Evolutionary conservation across 2,797 vertebrate genomes (phyloP).

Genomic region (Chelon auratus): DNA sequence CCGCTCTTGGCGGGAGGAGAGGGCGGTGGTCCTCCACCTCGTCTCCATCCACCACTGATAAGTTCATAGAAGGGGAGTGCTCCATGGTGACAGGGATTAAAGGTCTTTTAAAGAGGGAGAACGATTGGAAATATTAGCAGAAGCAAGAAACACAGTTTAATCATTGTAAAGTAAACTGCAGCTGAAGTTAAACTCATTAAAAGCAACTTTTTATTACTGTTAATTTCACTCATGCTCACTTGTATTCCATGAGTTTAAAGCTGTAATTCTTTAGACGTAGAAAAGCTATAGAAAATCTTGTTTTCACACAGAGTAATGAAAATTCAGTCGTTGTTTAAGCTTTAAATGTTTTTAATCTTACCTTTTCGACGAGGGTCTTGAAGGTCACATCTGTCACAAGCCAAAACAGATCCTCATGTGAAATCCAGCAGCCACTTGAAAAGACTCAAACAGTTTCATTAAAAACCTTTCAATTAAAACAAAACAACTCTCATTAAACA

Average conservation of each 20-base stretch:
- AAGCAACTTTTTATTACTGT: background rate
- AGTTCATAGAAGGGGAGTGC: constrained; percentile 72
- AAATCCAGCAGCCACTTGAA: constrained; percentile 24
- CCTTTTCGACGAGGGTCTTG: constrained; percentile 42
- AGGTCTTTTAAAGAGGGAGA: constrained; percentile 32
- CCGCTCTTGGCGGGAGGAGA: constrained; percentile 65
- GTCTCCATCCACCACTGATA: constrained; percentile 68
- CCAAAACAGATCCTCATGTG: constrained; percentile 20
- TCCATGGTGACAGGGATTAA: constrained; percentile 64
- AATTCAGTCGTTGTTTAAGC: background rate
- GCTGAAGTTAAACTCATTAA: background rate
- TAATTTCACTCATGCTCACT: background rate
- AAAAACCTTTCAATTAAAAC: background rate
- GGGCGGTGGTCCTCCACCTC: constrained; percentile 74
- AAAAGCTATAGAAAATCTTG: background rate
- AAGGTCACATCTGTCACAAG: constrained; percentile 47
- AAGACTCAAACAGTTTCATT: background rate
- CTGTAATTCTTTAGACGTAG: background rate
- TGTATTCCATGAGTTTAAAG: background rate
- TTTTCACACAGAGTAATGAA: background rate
- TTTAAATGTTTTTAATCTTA: constrained; percentile 47
- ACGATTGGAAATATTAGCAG: constrained; percentile 15
- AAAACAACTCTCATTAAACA: background rate
- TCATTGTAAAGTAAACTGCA: constrained; percentile 9
- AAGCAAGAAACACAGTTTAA: background rate